These are phyloP conservation scores for Butorides virescens DNA, from an alignment of 2,113 vertebrate genomes.

Conservation along the genomic window DNA sequence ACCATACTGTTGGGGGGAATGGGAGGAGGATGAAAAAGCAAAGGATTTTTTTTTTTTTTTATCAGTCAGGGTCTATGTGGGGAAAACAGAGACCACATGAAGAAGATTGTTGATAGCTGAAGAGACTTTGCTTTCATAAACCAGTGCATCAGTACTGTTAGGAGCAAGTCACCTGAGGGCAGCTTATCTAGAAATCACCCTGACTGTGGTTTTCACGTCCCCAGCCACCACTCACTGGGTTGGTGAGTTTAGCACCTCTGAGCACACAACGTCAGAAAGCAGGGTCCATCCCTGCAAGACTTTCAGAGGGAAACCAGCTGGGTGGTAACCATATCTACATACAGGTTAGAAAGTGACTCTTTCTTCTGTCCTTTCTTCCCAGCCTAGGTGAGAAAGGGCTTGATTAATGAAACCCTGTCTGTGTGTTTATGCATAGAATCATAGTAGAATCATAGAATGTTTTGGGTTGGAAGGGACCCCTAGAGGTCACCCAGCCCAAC, in stretches of 20 bases:
- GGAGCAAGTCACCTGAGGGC: background rate
- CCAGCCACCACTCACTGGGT: background rate
- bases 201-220: background rate
- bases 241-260: background rate
- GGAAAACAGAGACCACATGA: background rate
- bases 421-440: background rate
- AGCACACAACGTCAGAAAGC: background rate
- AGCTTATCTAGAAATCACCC: background rate
- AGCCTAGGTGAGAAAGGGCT: background rate
- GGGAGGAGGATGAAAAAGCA: background rate
- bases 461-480: too few species aligned
- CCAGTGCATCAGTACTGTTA: background rate
- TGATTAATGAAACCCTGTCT: background rate
- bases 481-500: too few species aligned
- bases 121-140: background rate
- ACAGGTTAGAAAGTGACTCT: background rate
- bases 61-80: background rate
- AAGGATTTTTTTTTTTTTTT: background rate
- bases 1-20: background rate
- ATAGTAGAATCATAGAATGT: too few species aligned
- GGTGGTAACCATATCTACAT: accelerated
- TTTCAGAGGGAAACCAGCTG: background rate
- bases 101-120: background rate
- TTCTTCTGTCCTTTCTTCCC: background rate
- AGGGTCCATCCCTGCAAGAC: background rate